Conservation (phyloP, 2,888 invertebrate species). For the Mayetiola destructor region DNA sequence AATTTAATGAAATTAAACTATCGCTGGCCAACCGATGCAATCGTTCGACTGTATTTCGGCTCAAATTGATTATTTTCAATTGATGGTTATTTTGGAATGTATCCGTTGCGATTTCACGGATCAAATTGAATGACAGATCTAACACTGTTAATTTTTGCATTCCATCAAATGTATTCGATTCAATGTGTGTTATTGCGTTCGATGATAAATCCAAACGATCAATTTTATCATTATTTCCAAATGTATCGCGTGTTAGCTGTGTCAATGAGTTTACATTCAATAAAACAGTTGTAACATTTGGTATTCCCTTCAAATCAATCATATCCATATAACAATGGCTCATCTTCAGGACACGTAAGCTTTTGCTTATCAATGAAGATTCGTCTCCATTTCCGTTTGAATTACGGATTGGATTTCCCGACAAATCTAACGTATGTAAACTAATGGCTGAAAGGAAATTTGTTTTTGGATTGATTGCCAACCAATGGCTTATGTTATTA, state of each 20-base stretch:
- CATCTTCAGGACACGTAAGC: slow-evolving; percentile 43
- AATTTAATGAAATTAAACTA: slow-evolving; percentile 43
- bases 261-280: slow-evolving; percentile 50
- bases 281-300: slow-evolving; percentile 42
- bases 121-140: slow-evolving; percentile 56
- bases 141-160: slow-evolving; percentile 43
- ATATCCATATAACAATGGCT: slow-evolving; percentile 47
- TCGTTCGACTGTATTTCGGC: slow-evolving; percentile 47
- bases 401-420: slow-evolving; percentile 43
- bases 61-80: slow-evolving; percentile 45
- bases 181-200: slow-evolving; percentile 48
- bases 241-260: slow-evolving; percentile 42
- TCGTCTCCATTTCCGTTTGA: slow-evolving; percentile 38
- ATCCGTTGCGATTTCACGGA: slow-evolving; percentile 43
- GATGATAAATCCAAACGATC: slow-evolving; percentile 48
- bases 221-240: slow-evolving; percentile 45
- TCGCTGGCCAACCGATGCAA: slow-evolving; percentile 43
- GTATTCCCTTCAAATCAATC: slow-evolving; percentile 46
- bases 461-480: slow-evolving; percentile 40
- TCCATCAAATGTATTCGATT: slow-evolving; percentile 44
- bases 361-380: slow-evolving; percentile 42
- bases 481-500: slow-evolving; percentile 47
- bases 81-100: slow-evolving; percentile 45
- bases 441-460: slow-evolving; percentile 38
- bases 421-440: slow-evolving; percentile 46